Conservation (phyloP, 2,888 invertebrate genomes). For the Brachypterus glaber region DNA sequence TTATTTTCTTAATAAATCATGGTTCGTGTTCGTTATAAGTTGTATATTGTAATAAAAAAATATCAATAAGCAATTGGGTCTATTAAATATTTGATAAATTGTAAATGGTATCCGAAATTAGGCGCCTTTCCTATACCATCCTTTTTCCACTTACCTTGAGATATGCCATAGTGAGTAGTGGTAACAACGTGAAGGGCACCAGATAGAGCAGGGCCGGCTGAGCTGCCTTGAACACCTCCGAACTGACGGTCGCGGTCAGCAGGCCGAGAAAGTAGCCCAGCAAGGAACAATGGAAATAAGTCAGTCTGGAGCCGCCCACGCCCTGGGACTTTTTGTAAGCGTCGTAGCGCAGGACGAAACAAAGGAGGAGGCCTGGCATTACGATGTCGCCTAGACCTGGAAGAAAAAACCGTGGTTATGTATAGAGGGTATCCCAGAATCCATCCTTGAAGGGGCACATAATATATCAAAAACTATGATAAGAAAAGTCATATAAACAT, state of each 20-base stretch:
- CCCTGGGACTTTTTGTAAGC: slow-evolving; percentile 90
- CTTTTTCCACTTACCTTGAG: slow-evolving; percentile 78
- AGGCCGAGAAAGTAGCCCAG: slow-evolving; percentile 93
- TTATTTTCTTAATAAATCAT: not conserved
- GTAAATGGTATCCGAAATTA: too few relatives aligned
- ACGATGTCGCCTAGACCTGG: slow-evolving; percentile 70
- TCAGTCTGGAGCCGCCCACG: slow-evolving; percentile 52
- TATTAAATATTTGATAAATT: too few relatives aligned
- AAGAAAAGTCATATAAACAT: too few relatives aligned
- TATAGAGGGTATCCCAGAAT: too few relatives aligned
- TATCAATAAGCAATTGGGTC: too few relatives aligned
- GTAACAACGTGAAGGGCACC: slow-evolving; percentile 94
- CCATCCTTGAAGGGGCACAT: too few relatives aligned
- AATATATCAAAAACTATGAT: too few relatives aligned
- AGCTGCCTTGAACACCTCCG: slow-evolving; percentile 96
- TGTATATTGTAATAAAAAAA: not conserved
- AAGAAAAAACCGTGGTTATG: slow-evolving; percentile 15
- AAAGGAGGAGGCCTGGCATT: slow-evolving; percentile 90
- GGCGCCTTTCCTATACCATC: too few relatives aligned
- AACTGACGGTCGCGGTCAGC: slow-evolving; percentile 93
- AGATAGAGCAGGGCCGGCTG: slow-evolving; percentile 95
- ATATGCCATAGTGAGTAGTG: slow-evolving; percentile 95
- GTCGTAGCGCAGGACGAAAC: slow-evolving; percentile 94
- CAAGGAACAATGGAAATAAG: slow-evolving; percentile 97
- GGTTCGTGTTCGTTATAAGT: not conserved